Base-by-base conservation (phyloP, 2,888 invertebrate genomes). In the Megaustenia siamemsis region DNA sequence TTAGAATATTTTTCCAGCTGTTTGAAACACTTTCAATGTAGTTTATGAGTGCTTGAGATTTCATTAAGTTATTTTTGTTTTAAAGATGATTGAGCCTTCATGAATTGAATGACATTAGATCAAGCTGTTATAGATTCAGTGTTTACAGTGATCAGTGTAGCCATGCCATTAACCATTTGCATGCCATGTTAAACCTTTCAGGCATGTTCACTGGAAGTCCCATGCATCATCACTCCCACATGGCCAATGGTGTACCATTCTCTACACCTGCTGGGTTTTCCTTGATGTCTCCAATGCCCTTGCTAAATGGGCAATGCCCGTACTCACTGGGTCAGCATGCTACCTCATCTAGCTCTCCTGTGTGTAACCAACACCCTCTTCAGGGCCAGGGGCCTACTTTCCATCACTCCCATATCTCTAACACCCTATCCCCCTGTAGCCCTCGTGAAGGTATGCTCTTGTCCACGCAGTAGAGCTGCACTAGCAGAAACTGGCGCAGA, bases 271-370 rank as follows among this genome's bases (percentile, higher is more conserved):
- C 35, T 45, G 82, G 76, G 35, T 82, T 63, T 35, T 76, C 82
- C n/a, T 40, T 45, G 71, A 75, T 76, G 82, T 35, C 63, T 24
- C 63, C 53, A 28, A 53, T 68, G 35, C 45, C 82, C 60, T n/a
- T 60, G 53, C 32, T 82, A 6, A 82, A 63, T 76, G 82, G 76
- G 71, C 73, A 82, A 4, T 60, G 43, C 49, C 45, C 75, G 12
- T 82, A 66, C 82, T 43, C 71, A 35, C 56, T 66, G 12, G 82
- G 82, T 82, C 82, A 82, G 82, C 82, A 75, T 63, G 71, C 45
- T 21, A 43, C 60, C 38, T 24, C 35, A 12, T 28, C 15, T 38
- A 71, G 53, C 56, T 45, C 81, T 49, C 76, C 56, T 76, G 80
- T 56, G 18, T 69, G 49, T 69, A 80, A 68, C 28, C 77, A 53